Evolutionary conservation across 2,797 vertebrate species (phyloP).

Genomic region (Halcyon chelicuti): DNA sequence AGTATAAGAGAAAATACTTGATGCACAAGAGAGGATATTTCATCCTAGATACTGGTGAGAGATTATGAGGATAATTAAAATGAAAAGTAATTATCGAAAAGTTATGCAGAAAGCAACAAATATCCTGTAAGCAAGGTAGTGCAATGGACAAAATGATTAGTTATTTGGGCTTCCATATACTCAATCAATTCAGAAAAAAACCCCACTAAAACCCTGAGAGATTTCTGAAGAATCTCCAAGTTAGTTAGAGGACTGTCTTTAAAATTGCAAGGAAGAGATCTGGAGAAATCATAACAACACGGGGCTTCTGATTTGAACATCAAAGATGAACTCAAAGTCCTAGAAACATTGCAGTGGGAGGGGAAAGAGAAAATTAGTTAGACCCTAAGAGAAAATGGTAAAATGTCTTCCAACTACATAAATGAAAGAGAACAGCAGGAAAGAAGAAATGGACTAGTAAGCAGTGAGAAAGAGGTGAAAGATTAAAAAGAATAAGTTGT

Average conservation of each 20-base stretch:
- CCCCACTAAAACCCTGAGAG: background rate
- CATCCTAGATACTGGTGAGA: background rate
- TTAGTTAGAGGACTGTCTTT: background rate
- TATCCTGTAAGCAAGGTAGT: background rate
- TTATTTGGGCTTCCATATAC: background rate
- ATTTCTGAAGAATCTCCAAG: background rate
- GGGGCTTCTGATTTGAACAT: background rate
- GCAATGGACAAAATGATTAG: background rate
- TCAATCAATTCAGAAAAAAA: background rate
- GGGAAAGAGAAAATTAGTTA: background rate
- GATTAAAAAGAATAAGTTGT: background rate
- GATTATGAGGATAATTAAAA: background rate
- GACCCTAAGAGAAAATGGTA: background rate
- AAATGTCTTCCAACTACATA: background rate
- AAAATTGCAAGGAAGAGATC: background rate
- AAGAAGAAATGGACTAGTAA: background rate
- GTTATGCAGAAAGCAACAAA: background rate
- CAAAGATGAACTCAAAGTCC: background rate
- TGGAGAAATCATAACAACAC: background rate
- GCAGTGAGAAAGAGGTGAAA: background rate
- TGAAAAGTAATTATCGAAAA: background rate
- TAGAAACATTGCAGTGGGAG: background rate
- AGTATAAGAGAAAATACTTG: background rate
- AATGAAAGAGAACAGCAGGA: background rate
- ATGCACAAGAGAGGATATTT: background rate